Evolutionary conservation across 1,140 invertebrate species (phyloP), one percentile per base, ranked within the genome.

Genomic region (Sipha flava): DNA sequence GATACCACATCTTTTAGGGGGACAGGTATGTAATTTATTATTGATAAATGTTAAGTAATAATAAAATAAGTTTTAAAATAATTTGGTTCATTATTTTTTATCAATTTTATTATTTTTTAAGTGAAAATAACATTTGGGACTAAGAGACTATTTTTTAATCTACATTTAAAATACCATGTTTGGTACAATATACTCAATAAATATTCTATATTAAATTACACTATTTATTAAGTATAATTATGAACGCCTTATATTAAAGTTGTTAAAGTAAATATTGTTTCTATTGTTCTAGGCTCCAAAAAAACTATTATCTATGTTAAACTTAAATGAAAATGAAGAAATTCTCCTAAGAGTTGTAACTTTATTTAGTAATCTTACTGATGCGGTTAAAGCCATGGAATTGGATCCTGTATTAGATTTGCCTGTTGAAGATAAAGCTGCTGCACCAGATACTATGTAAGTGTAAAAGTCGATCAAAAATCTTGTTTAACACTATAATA

Each of bases 1-100:
- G 86, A 87, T 91, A 21, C 89, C 89, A 18, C 87, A 88, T 82
- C 84, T 91, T 31, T 83, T 91, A 59, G 89, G 89, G 81, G 89
- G 89, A 73, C 88, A 90, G 87, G 90, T 91, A 85, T 73, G 21
- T 43, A 23, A 26, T 43, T 40, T 66, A 66, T 43, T 26, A 26
- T 43, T 66, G 0, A 23, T 40, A 66, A 66, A n/a, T n/a, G n/a
- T n/a, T n/a, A n/a, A n/a, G n/a, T n/a, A n/a, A n/a, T n/a, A n/a
- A n/a, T n/a, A n/a, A n/a, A n/a, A n/a, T n/a, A n/a, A n/a, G n/a
- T n/a, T n/a, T n/a, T n/a, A n/a, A n/a, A n/a, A n/a, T n/a, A n/a
- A n/a, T n/a, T n/a, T n/a, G n/a, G n/a, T n/a, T n/a, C n/a, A n/a
- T n/a, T n/a, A n/a, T n/a, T n/a, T n/a, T n/a, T n/a, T n/a, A n/a